Conservation (phyloP, 2,888 invertebrate genomes). For the Sericinus montela region DNA sequence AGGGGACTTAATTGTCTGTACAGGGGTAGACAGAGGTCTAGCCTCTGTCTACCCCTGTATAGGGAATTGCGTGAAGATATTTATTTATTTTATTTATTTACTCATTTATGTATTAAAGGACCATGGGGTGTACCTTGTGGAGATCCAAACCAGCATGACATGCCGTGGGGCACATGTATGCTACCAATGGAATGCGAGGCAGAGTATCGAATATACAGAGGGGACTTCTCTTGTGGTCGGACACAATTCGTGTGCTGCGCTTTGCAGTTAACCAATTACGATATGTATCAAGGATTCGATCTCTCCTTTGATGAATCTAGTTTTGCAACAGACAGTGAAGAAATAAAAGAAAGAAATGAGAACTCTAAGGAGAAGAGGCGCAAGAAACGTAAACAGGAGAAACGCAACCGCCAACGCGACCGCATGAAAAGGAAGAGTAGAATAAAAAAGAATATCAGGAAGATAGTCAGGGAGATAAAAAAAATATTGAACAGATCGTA, state of each 20-base stretch:
- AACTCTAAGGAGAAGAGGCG: constrained; percentile 32
- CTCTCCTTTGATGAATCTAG: constrained; percentile 50
- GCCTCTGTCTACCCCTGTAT: too few species aligned
- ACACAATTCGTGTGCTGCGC: constrained; percentile 58
- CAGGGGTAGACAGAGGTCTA: too few species aligned
- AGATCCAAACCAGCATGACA: constrained; percentile 62
- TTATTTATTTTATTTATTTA: background rate
- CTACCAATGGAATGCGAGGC: constrained; percentile 53
- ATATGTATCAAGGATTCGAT: constrained; percentile 60
- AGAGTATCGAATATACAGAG: constrained; percentile 59
- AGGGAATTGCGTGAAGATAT: too few species aligned
- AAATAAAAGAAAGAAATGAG: constrained; percentile 29
- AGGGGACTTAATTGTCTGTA: too few species aligned
- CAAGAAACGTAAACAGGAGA: constrained; percentile 26
- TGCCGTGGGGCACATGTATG: constrained; percentile 66
- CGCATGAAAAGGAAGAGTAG: constrained; percentile 43
- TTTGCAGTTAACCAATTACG: constrained; percentile 50
- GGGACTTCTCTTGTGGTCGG: constrained; percentile 60
- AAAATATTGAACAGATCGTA: constrained; percentile 47
- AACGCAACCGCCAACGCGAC: constrained; percentile 32
- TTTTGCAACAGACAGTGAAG: constrained; percentile 47
- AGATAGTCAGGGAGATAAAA: constrained; percentile 47
- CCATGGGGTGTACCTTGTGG: constrained; percentile 69
- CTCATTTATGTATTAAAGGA: constrained; percentile 39
- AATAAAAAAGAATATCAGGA: constrained; percentile 48